A percentile compares a stretch with the other conserved stretches of the same genome.
Conservation (phyloP, 2,113 vertebrate genomes). For the Ovis canadensis region DNA sequence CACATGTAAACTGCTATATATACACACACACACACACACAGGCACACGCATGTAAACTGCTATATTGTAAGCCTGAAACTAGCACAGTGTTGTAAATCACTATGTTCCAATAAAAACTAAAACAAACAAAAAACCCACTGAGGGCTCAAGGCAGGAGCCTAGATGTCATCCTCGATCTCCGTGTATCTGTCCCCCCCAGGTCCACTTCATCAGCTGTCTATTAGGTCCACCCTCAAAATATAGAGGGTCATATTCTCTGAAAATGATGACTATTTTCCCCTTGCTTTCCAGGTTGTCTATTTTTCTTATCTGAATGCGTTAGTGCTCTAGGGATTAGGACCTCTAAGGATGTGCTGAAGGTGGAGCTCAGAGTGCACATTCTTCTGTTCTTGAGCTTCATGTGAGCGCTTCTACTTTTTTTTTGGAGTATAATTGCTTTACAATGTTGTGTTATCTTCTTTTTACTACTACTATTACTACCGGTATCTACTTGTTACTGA, state of each 20-base stretch:
- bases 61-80: not conserved
- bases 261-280: not conserved
- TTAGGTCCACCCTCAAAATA: not conserved
- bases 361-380: not conserved
- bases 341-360: not conserved
- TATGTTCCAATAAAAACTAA: not conserved
- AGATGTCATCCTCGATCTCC: not conserved
- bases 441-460: not conserved
- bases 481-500: not conserved
- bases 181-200: not conserved
- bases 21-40: not conserved
- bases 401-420: not conserved
- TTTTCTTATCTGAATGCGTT: not conserved
- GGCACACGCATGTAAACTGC: fast-evolving
- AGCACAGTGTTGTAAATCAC: not conserved
- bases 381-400: not conserved
- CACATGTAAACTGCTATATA: too few species aligned
- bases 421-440: not conserved
- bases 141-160: not conserved
- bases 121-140: not conserved
- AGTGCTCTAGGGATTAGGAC: not conserved
- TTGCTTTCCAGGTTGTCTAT: not conserved
- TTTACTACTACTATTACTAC: not conserved
- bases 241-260: not conserved
- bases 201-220: not conserved